These are phyloP conservation scores for Tenthredo amoena DNA, from an alignment of 2,888 invertebrate species.

Conservation along the genomic window DNA sequence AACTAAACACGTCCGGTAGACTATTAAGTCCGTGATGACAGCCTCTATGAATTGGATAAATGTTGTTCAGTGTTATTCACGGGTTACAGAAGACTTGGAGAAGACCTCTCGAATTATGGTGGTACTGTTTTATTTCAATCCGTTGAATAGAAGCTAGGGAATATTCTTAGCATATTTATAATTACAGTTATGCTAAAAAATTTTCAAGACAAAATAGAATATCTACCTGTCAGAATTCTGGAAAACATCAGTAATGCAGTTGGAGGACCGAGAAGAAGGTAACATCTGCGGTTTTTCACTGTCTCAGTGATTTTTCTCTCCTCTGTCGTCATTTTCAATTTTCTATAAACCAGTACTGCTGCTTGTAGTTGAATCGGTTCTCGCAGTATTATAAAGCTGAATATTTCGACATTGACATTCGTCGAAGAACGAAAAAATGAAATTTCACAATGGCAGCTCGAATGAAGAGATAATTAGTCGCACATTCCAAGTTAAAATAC, in stretches of 20 bases:
- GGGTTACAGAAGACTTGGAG: neutral
- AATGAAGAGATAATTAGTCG: no score
- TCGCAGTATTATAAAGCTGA: no score
- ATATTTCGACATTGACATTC: no score
- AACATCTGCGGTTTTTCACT: neutral
- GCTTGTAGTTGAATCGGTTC: neutral
- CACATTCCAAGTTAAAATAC: no score
- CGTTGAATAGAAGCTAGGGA: no score
- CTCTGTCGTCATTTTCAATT: neutral
- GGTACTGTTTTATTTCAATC: neutral
- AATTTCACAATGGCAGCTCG: no score
- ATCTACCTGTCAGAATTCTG: neutral
- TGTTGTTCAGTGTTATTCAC: neutral
- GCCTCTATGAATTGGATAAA: constrained; percentile 77
- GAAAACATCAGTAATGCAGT: neutral
- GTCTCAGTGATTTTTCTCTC: neutral
- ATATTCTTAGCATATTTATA: no score
- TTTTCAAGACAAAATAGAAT: neutral
- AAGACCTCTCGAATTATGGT: neutral
- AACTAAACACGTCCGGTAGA: constrained; percentile 85
- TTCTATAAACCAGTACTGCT: neutral
- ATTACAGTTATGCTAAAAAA: neutral
- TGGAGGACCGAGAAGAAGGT: neutral
- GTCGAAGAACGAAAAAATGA: no score
- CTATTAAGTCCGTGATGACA: constrained; percentile 84